Evolutionary conservation across 1,140 invertebrate genomes (phyloP).

Genomic region (Drosophila quadrilineata): DNA sequence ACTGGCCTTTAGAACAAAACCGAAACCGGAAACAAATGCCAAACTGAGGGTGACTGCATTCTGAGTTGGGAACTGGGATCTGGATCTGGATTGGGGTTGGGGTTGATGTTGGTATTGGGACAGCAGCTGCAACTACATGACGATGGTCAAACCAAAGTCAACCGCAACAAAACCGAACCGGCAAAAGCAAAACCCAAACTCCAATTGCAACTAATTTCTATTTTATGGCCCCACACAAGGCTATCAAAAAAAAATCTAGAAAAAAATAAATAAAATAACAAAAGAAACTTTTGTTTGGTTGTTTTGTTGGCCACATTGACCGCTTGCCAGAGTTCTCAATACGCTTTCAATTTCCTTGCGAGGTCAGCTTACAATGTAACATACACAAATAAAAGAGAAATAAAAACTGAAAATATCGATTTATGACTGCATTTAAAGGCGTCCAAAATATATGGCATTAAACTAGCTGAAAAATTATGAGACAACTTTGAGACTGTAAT

Average conservation of each 20-base stretch:
- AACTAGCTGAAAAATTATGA: too few species aligned
- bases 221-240: conserved; percentile 56
- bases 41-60: neutral
- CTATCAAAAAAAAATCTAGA: conserved; percentile 1
- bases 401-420: conserved; percentile 31
- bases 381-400: conserved; percentile 23
- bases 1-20: conserved; percentile 48
- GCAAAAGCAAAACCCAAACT: conserved; percentile 73
- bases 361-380: conserved; percentile 36
- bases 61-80: too few species aligned
- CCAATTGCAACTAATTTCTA: conserved; percentile 79
- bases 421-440: neutral
- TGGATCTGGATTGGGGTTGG: too few species aligned
- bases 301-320: conserved; percentile 59
- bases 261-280: conserved; percentile 14
- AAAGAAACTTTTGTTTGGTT: conserved; percentile 57
- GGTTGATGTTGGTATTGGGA: too few species aligned
- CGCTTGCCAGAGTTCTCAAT: conserved; percentile 64
- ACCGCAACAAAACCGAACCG: conserved; percentile 72
- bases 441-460: neutral
- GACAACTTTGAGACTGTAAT: too few species aligned
- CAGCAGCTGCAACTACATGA: conserved; percentile 55
- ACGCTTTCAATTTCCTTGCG: conserved; percentile 72
- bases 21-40: conserved; percentile 55
- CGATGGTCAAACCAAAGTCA: conserved; percentile 52